phyloP scores from a whole-genome alignment of 2,797 vertebrate species.

The Limosa lapponica region DNA sequence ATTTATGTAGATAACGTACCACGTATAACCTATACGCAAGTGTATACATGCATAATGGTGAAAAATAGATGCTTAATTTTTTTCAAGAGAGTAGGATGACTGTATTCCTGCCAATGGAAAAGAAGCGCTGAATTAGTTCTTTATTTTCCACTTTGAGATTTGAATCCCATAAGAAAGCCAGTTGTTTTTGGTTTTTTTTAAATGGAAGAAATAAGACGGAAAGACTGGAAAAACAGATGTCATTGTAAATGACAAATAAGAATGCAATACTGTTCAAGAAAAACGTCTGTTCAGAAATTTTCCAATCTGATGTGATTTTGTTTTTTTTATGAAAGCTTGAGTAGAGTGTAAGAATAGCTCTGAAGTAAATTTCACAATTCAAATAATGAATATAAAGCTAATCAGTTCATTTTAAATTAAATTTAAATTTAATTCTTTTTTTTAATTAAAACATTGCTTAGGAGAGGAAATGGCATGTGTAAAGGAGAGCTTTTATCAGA shows the following conservation, averaged over 20 bases:
- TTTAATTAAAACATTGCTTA: background rate
- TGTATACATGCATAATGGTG: background rate
- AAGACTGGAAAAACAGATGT: constrained; percentile 6
- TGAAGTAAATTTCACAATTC: background rate
- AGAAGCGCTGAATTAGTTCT: background rate
- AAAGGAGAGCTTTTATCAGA: background rate
- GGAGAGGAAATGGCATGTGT: background rate
- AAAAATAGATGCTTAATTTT: background rate
- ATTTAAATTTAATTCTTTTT: background rate
- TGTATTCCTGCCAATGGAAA: background rate
- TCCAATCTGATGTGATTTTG: background rate
- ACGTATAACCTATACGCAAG: background rate
- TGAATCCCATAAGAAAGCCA: background rate
- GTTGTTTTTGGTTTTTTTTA: background rate
- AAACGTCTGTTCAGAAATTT: background rate
- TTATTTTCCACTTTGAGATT: background rate
- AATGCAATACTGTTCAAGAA: background rate
- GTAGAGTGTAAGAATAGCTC: background rate
- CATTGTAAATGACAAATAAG: background rate
- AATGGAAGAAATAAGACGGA: background rate
- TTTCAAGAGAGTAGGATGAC: background rate
- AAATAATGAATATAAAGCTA: background rate
- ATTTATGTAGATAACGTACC: background rate
- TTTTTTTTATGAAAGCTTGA: background rate
- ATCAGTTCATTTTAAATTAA: background rate